Base-by-base conservation (phyloP, 2,797 vertebrate genomes). In the Melanotaenia maccullochi region DNA sequence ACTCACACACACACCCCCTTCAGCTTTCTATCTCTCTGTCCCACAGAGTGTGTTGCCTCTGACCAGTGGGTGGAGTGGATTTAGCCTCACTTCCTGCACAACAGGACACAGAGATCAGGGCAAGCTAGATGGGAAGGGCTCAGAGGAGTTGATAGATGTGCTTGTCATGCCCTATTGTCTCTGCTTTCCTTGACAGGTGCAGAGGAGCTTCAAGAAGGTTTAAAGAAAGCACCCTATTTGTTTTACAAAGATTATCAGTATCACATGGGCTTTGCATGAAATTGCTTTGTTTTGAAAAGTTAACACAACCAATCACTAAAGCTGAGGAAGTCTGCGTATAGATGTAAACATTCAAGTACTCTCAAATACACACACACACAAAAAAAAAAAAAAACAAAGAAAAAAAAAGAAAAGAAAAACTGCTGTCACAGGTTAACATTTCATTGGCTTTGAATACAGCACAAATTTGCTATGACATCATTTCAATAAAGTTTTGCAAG, bases 101-200 rank as follows among this genome's bases (percentile, higher is more conserved):
- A 92, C 92, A 94, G 92, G 92, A 94, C 92, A 83, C 80, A 72
- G 81, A 68, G 83, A 81, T 73, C 79, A 58, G 70, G 63, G 81
- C 25, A 18, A 75, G 71, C 72, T 78, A 78, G 86, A 78, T 70
- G 82, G 87, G 87, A 85, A 82, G 75, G 83, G 85, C 75, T 87
- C 68, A 40, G 56, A 85, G 78, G 77, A 86, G 85, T 78, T 90
- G 89, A 90, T 89, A 59, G 89, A 91, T 82, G 81, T 81, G 67
- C 79, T 85, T 28, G n/a, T 89, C 88, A 87, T 71, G 75, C 75
- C 54, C 85, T 78, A 92, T 93, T 93, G 92, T 92, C 82, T 89
- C 52, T 52, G 75, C 72, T 89, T 93, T 90, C 91, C 91, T 91
- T 64, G 58, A 87, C 93, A 93, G 92, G 91, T 94, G 92, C 85